Base-by-base conservation (phyloP, 2,888 invertebrate species). In the Epirrhoe tristata region DNA sequence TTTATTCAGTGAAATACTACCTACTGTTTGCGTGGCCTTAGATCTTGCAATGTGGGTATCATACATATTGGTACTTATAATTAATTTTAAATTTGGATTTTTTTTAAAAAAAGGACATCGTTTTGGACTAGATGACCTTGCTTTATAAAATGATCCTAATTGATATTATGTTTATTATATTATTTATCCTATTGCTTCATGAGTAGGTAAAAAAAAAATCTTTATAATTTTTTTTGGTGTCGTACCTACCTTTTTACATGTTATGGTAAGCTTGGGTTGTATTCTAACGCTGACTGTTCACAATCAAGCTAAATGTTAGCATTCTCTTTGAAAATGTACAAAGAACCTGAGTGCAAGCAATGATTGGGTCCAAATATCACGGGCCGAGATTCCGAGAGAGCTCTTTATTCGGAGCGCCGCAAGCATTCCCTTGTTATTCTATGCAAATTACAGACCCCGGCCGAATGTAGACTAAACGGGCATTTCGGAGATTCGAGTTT, bases 401-500 rank as follows among this genome's bases (percentile, higher is more conserved):
- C 86, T 83, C 83, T 84, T 81, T 81, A 81, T 82, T 80, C 79
- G 72, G 73, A 77, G 75, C 81, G 77, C 83, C 85, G 84, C 83
- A 83, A 83, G 83, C 83, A 80, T 81, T 82, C 84, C 82, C 85
- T 85, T 91, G 92, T 92, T 93, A 90, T 92, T 92, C 87, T 91
- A 93, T 93, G 93, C 91, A 91, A 93, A 93, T 93, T 81, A 82
- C 83, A 80, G 81, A 78, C 80, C 80, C 83, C 81, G 76, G 76
- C 82, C 84, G 82, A 85, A 83, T 84, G 84, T 84, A 83, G 86
- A 85, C 88, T 89, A 89, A 89, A 89, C 89, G 89, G 84, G 86
- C 87, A 85, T 89, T 91, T 90, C 82, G 87, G 84, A 87, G 89
- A 89, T 88, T 88, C 87, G 82, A 88, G 89, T 91, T 93, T 92